These are phyloP conservation scores for Gallinago nigripennis DNA, from an alignment of 2,797 vertebrate genomes.

Conservation along the genomic window DNA sequence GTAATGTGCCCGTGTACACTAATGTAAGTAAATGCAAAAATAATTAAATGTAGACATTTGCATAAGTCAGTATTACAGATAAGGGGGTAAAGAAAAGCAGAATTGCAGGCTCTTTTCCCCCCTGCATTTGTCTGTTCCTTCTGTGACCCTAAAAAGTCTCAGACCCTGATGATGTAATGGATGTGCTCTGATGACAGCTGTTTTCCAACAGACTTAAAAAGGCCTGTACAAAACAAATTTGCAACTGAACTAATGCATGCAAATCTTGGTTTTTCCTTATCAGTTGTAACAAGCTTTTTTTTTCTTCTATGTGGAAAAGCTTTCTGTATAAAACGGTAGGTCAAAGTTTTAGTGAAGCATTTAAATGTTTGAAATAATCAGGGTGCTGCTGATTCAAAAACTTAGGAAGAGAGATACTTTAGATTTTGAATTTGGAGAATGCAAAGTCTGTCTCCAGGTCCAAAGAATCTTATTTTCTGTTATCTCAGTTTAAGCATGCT, in stretches of 20 bases:
- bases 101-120: not conserved
- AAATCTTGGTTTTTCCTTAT: not conserved
- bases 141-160: not conserved
- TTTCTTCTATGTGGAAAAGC: not conserved
- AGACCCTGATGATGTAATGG: fast-evolving
- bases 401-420: not conserved
- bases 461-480: not conserved
- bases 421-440: not conserved
- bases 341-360: not conserved
- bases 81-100: not conserved
- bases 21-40: not conserved
- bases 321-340: not conserved
- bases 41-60: not conserved
- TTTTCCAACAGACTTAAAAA: not conserved
- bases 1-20: not conserved
- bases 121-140: not conserved
- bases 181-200: not conserved
- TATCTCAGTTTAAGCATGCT: not conserved
- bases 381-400: not conserved
- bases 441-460: not conserved
- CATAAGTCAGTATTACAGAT: not conserved
- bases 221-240: not conserved
- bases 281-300: not conserved
- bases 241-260: not conserved
- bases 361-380: not conserved